phyloP scores from a whole-genome alignment of 2,113 vertebrate species.

The Colius striatus region DNA sequence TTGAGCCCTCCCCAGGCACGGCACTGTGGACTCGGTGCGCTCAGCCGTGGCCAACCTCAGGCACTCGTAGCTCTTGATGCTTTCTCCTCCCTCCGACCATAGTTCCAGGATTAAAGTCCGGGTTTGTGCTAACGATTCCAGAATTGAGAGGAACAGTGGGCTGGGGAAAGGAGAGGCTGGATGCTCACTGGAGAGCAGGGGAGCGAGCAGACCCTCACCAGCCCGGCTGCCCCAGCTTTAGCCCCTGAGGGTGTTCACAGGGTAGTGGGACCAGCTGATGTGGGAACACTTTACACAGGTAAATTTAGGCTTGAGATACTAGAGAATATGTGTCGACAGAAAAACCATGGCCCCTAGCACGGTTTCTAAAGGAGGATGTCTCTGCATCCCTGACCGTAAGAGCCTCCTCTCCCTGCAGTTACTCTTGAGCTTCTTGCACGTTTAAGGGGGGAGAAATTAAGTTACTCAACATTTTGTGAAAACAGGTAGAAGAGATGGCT shows the following conservation, averaged over 20 bases:
- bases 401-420: not conserved
- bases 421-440: not conserved
- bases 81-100: no score
- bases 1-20: rapidly evolving
- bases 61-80: not conserved
- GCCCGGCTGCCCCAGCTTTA: no score
- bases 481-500: not conserved
- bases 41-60: not conserved
- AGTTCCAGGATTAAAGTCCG: not conserved
- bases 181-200: rapidly evolving
- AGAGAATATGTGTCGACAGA: rapidly evolving
- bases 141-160: rapidly evolving
- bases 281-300: not conserved
- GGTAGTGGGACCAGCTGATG: not conserved
- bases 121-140: not conserved
- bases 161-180: no score
- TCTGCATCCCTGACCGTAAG: rapidly evolving
- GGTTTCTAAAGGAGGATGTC: not conserved
- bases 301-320: not conserved
- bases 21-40: rapidly evolving
- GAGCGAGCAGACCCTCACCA: not conserved
- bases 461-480: not conserved
- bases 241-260: rapidly evolving
- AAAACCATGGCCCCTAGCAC: rapidly evolving
- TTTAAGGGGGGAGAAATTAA: rapidly evolving